A percentile compares a stretch with the other conserved stretches of the same genome.
These are phyloP conservation scores for Ispidina picta DNA, from an alignment of 2,797 vertebrate genomes.

Conservation along the genomic window DNA sequence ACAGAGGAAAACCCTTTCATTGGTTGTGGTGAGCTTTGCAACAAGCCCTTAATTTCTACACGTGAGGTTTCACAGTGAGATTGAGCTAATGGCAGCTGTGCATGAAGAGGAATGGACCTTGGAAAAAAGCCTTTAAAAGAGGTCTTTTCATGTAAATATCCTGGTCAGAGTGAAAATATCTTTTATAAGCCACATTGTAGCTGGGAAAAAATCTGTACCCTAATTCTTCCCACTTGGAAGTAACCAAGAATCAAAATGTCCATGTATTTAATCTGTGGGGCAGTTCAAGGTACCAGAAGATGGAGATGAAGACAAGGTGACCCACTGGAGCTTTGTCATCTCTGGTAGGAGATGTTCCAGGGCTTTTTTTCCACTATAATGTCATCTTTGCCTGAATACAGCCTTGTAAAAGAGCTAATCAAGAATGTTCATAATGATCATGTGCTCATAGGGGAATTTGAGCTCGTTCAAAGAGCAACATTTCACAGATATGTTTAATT, in stretches of 20 bases:
- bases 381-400: not conserved
- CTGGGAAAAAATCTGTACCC: not conserved
- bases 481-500: not conserved
- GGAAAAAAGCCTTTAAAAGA: not conserved
- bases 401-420: not conserved
- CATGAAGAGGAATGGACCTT: not conserved
- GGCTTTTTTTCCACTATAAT: not conserved
- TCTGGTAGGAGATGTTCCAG: not conserved
- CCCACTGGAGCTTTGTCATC: not conserved
- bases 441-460: not conserved
- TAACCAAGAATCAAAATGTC: not conserved
- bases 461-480: not conserved
- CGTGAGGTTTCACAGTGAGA: not conserved
- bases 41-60: not conserved
- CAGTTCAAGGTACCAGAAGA: not conserved
- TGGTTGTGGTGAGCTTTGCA: not conserved
- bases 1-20: not conserved
- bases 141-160: not conserved
- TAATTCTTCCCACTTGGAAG: not conserved
- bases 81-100: not conserved
- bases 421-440: not conserved
- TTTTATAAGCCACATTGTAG: not conserved
- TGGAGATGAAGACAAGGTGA: not conserved
- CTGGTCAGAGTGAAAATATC: not conserved
- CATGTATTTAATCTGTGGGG: not conserved